These are phyloP conservation scores for Pachymerium ferrugineum DNA, from an alignment of 2,888 invertebrate genomes.

Conservation along the genomic window DNA sequence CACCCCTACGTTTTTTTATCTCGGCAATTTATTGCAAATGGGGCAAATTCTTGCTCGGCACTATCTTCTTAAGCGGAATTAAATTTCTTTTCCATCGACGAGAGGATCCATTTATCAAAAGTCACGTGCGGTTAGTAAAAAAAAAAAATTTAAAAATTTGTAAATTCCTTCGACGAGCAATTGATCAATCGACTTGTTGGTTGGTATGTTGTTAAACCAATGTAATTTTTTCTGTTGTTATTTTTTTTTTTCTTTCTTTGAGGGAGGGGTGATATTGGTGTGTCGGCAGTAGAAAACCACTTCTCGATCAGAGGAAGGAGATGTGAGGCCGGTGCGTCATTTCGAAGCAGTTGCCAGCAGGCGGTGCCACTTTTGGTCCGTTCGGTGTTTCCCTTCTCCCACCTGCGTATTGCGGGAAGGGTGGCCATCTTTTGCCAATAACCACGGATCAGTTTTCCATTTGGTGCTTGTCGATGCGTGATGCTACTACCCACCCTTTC, in stretches of 20 bases:
- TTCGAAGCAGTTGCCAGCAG: background rate
- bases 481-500: background rate
- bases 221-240: background rate
- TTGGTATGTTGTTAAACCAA: too few relatives aligned
- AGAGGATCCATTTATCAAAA: conserved; percentile 2
- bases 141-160: background rate
- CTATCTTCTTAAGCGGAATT: conserved; percentile 19
- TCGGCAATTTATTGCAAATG: conserved; percentile 11
- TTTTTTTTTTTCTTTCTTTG: background rate
- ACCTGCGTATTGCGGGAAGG: conserved; percentile 3
- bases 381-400: background rate
- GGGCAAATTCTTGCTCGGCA: conserved; percentile 13
- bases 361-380: background rate
- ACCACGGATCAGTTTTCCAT: conserved; percentile 14
- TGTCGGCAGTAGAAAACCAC: background rate
- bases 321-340: background rate
- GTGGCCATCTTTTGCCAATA: conserved; percentile 10
- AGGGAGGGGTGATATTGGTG: too few relatives aligned
- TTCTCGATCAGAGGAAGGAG: too few relatives aligned
- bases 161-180: background rate
- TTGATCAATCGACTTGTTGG: background rate
- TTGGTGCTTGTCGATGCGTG: conserved; percentile 13
- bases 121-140: background rate
- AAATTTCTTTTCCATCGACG: conserved; percentile 15
- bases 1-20: background rate